Evolutionary conservation across 2,888 invertebrate species (phyloP), one percentile per base, ranked within the genome.

Genomic region (Leptopilina syphax): DNA sequence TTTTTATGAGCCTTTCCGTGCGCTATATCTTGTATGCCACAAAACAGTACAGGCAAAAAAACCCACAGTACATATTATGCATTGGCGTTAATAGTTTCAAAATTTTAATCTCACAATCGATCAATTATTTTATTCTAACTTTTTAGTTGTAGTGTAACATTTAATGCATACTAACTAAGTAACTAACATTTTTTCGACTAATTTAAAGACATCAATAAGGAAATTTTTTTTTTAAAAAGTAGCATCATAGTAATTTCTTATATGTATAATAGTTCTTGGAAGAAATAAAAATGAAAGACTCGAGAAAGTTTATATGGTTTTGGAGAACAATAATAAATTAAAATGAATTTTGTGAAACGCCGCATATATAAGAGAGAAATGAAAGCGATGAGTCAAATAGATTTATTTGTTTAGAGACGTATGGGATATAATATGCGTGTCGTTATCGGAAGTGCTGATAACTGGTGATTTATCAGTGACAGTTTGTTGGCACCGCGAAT

Each of bases 391-490:
- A 73, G 24, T 73, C 9, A 54, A 57, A 57, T 57, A 73, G 63
- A 65, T 65, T 63, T 70, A 50, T 67, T 63, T 77, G 63, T 47
- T 13, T 12, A 10, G 47, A 44, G 47, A 44, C 9, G 2, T 13
- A 24, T 44, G 18, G 76, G 44, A 44, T 44, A 60, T 65, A 63
- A 77, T 65, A 41, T 44, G 34, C 57, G 67, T 73, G 70, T 54
- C 50, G 50, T 70, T 54, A 70, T 70, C 79, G 70, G 77, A 79
- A 82, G 79, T 76, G 83, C 83, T 85, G 87, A 88, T 87, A 86
- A 86, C 85, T 81, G 80, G 83, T 91, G 91, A 91, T 91, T 91
- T 91, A 92, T 91, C 89, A 87, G 86, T 88, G 91, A 91, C 91
- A 90, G 89, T 89, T 88, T 86, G 88, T 86, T 88, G 89, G 88